Base-by-base conservation (phyloP, 2,113 vertebrate genomes). In the Pagrus major region DNA sequence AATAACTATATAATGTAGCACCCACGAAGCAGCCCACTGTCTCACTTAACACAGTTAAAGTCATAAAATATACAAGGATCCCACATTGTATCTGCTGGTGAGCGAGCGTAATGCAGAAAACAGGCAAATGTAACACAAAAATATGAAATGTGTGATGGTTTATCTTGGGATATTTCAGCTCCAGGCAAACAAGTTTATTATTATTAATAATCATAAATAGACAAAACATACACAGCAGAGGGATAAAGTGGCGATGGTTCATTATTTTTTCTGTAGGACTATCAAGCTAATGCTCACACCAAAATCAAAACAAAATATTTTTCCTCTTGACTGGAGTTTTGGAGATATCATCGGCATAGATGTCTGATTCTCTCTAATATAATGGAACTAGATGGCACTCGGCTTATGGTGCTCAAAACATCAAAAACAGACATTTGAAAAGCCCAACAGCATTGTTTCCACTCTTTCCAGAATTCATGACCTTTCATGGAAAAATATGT, bases 81-180 rank as follows among this genome's bases (percentile, higher is more conserved):
- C 61, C 63, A 42, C 54, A 25, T 72, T 46, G 52, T 33, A 70
- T 77, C 60, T 78, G 87, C 86, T 86, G 76, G 80, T 86, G 82
- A 86, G 80, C 80, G 80, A 82, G 80, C 78, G 20, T 33, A 86
- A 84, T 68, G 58, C 67, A 83, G 58, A 41, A 71, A 83, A 85
- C 56, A 71, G 29, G 44, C 21, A 56, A 71, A 76, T 33, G 42
- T 46, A 79, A 80, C 20, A 56, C 29, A 54, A 82, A 70, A 68
- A 71, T 58, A 66, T 20, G 44, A 71, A 83, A 78, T 31, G 11
- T 21, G 35, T 60, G 35, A 70, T 15, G 1, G 5, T 80, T 84
- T 63, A 88, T 88, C 81, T 85, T 87, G 85, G 89, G 80, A 88
- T 91, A 88, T 90, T 90, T 77, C 65, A 71, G 21, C 54, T 46